Percentiles rank a stretch among this genome's conserved stretches.
Conservation (phyloP, 2,888 invertebrate genomes). For the Megastigmus dorsalis region DNA sequence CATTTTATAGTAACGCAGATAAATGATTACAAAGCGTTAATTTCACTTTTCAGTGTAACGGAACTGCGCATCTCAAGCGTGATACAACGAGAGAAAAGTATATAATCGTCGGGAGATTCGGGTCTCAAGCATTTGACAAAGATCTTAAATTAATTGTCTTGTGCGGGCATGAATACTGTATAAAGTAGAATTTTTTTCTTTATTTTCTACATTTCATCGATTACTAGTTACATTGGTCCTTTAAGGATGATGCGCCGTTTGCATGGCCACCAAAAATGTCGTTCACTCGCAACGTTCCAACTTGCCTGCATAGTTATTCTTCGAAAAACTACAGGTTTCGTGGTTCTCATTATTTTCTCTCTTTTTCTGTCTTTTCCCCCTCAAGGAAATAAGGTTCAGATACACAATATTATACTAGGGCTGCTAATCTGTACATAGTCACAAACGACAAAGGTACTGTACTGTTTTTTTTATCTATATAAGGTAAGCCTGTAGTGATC, state of each 20-base stretch:
- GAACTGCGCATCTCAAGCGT: slow-evolving; percentile 9
- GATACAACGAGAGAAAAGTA: slow-evolving; percentile 18
- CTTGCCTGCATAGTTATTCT: slow-evolving; percentile 33
- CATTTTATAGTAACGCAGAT: not conserved
- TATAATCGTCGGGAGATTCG: not conserved
- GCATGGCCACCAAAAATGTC: slow-evolving; percentile 52
- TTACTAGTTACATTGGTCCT: slow-evolving; percentile 71
- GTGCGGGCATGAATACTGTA: slow-evolving; percentile 51
- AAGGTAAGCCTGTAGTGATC: slow-evolving; percentile 25
- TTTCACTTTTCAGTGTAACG: slow-evolving; percentile 36
- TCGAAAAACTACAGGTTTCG: slow-evolving; percentile 36
- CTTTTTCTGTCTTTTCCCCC: not conserved
- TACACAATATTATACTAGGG: slow-evolving; percentile 50
- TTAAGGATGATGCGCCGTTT: slow-evolving; percentile 63
- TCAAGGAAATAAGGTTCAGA: slow-evolving; percentile 46
- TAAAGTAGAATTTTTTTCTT: slow-evolving; percentile 56
- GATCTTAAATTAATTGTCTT: slow-evolving; percentile 28
- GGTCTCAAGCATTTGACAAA: slow-evolving; percentile 9
- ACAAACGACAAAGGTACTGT: slow-evolving; percentile 55
- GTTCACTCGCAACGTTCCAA: slow-evolving; percentile 42
- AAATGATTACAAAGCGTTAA: too few species aligned
- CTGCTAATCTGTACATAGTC: slow-evolving; percentile 54
- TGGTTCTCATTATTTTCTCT: slow-evolving; percentile 23
- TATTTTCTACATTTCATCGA: slow-evolving; percentile 57
- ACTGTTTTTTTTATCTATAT: slow-evolving; percentile 26